Percentiles rank a stretch among this genome's conserved stretches.
These are phyloP conservation scores for Labia minor DNA, from an alignment of 2,888 invertebrate genomes.

Conservation along the genomic window DNA sequence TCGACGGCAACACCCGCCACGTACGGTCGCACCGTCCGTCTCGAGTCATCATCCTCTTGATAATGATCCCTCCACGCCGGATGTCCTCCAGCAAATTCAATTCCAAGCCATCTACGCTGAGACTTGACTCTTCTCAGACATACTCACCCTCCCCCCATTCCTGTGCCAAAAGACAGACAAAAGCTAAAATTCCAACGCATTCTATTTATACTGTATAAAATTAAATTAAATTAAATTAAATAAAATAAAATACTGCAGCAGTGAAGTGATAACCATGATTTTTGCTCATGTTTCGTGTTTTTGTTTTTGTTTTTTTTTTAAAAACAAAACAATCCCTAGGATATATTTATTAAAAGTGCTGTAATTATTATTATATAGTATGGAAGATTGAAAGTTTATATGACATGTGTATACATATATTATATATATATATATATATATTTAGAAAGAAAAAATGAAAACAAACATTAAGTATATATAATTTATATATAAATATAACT, in stretches of 20 bases:
- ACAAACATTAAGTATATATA: not conserved
- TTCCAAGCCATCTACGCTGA: not conserved
- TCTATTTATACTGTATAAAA: not conserved
- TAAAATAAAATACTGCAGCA: too few species aligned
- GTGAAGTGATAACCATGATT: not conserved
- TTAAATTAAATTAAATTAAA: too few species aligned
- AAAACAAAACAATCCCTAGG: not conserved
- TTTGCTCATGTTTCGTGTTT: slow-evolving; percentile 7
- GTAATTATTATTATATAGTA: not conserved
- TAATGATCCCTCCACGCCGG: not conserved
- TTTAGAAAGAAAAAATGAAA: not conserved
- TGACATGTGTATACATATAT: too few species aligned
- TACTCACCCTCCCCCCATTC: not conserved
- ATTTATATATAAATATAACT: not conserved
- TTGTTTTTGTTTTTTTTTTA: not conserved
- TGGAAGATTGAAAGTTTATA: not conserved
- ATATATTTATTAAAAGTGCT: not conserved
- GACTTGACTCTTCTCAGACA: not conserved
- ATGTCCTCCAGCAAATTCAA: not conserved
- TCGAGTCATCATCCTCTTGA: too few species aligned
- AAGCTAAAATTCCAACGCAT: not conserved
- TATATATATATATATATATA: not conserved
- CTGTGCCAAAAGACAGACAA: not conserved
- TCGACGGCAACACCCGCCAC: too few species aligned
- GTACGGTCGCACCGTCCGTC: too few species aligned